These are phyloP conservation scores for Prunella himalayana DNA, from an alignment of 2,113 vertebrate species.

Conservation along the genomic window DNA sequence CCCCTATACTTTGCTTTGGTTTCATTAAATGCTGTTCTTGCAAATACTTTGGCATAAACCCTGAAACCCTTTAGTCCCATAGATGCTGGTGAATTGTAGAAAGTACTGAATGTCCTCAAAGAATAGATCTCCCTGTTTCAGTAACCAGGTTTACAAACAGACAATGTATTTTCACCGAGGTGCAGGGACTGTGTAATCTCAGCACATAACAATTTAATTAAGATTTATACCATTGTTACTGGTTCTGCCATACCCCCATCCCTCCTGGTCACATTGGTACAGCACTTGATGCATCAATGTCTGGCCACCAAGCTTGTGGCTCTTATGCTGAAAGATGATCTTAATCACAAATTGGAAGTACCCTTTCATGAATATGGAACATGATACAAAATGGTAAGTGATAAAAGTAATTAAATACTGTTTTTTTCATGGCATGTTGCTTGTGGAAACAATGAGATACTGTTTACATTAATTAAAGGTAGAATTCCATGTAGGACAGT, in stretches of 20 bases:
- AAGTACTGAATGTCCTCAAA: background rate
- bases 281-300: background rate
- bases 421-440: background rate
- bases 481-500: background rate
- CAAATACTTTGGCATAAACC: background rate
- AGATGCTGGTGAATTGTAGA: background rate
- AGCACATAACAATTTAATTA: background rate
- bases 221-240: background rate
- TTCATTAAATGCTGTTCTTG: constrained; percentile 1
- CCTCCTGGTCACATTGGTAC: background rate
- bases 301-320: background rate
- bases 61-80: background rate
- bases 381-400: background rate
- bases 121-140: background rate
- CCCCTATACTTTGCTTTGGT: background rate
- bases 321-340: background rate
- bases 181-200: background rate
- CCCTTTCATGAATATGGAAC: background rate
- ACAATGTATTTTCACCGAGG: background rate
- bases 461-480: background rate
- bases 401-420: background rate
- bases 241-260: background rate
- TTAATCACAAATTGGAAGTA: background rate
- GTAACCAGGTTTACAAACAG: background rate
- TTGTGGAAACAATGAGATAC: background rate